Base-by-base conservation (phyloP, 2,888 invertebrate species). In the Apodemia mormo region DNA sequence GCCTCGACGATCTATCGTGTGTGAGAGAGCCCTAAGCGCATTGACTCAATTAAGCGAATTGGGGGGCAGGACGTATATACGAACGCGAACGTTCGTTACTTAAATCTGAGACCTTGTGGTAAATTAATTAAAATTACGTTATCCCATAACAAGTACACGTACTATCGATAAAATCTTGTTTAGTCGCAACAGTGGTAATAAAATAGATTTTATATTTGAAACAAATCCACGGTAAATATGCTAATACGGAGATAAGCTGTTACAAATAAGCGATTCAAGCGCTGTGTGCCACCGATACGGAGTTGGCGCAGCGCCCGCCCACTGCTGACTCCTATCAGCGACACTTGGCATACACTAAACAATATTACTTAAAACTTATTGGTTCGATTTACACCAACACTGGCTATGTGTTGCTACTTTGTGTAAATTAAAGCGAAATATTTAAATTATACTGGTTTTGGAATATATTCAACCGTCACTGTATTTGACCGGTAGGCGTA, bases 211-310 rank as follows among this genome's bases (percentile, higher is more conserved):
- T 56, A 49, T 67, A 70, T 66, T 70, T 68, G 52, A 68, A 68
- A 68, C 69, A 73, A 72, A 73, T 72, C 72, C 72, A 66, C 64
- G 65, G 72, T 66, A 67, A 72, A 69, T 74, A 74, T 75, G 76
- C 73, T 76, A 77, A 77, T 77, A 73, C 72, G 68, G 67, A 71
- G 78, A 78, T 80, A 79, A 81, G 78, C 77, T 73, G 74, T 77
- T 76, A 77, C 77, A 77, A 76, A 79, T 78, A 79, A 77, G 77
- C 74, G 74, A 77, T 78, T 75, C 72, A 70, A 75, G 75, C 73
- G 75, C 79, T 77, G 77, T 72, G 76, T 74, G 70, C 75, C 75
- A 68, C 80, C 78, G 78, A 80, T 81, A 78, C 79, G 68, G 71
- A 69, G 74, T 77, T 81, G 81, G 81, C 81, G 75, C 73, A 54